phyloP scores from a whole-genome alignment of 30 jellyfish, hydroid and myxozoan species.

The Thelohanellus kitauei region DNA sequence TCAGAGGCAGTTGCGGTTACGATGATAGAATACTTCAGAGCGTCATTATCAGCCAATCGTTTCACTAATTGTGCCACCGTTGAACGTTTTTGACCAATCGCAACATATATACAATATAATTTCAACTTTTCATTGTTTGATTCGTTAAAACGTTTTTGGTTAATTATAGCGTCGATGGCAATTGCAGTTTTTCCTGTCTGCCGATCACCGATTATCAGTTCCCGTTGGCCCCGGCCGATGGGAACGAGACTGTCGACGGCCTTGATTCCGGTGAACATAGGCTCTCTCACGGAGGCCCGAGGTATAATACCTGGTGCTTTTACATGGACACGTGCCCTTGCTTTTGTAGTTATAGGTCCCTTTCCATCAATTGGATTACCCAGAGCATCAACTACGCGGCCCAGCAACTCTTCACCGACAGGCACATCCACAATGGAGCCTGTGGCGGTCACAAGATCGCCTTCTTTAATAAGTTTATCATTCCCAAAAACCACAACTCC shows the following conservation, averaged over 20 bases:
- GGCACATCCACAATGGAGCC: slow-evolving; percentile 99
- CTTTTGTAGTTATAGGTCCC: slow-evolving; percentile 34
- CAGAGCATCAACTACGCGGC: slow-evolving; percentile 96
- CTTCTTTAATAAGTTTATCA: slow-evolving; percentile 79
- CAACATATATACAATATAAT: slow-evolving; percentile 84
- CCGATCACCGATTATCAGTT: slow-evolving; percentile 94
- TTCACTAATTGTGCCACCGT: slow-evolving; percentile 97
- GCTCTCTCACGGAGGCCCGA: slow-evolving; percentile 84
- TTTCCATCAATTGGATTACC: slow-evolving; percentile 93
- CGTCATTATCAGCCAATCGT: slow-evolving; percentile 79
- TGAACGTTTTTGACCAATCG: slow-evolving; percentile 93
- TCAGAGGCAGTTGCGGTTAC: slow-evolving; percentile 99
- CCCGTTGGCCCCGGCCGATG: slow-evolving; percentile 97
- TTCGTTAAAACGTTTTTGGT: slow-evolving; percentile 72
- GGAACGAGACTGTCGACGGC: slow-evolving; percentile 98
- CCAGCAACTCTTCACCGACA: slow-evolving; percentile 63
- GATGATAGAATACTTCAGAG: slow-evolving; percentile 65
- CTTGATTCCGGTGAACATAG: slow-evolving; percentile 92
- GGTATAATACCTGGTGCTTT: slow-evolving; percentile 99
- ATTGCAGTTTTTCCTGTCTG: slow-evolving; percentile 93
- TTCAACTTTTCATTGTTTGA: slow-evolving; percentile 29
- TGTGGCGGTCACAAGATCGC: slow-evolving; percentile 82
- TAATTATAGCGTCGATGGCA: slow-evolving; percentile 85
- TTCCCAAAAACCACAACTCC: slow-evolving; percentile 98
- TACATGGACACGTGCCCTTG: slow-evolving; percentile 69